phyloP scores from a whole-genome alignment of 2,888 invertebrate species.

The Clusia tigrina region DNA sequence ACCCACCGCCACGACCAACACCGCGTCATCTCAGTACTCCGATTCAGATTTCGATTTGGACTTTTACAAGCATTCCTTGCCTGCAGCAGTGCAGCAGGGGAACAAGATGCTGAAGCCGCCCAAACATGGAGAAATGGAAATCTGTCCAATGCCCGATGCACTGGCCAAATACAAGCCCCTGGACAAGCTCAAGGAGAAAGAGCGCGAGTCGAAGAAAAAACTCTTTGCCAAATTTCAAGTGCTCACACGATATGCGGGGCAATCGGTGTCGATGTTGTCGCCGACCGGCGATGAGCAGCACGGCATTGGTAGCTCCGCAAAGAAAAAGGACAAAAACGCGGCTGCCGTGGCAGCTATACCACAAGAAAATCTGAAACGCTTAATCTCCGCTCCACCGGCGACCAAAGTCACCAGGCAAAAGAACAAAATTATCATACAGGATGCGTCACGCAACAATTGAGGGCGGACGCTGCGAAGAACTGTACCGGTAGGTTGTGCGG shows the following conservation, averaged over 20 bases:
- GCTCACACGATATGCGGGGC: constrained; percentile 63
- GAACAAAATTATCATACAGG: constrained; percentile 81
- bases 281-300: constrained; percentile 17
- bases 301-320: constrained; percentile 25
- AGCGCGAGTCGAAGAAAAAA: constrained; percentile 66
- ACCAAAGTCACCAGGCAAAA: constrained; percentile 84
- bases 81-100: constrained; percentile 30
- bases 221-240: constrained; percentile 67
- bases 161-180: constrained; percentile 57
- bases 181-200: constrained; percentile 64
- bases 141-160: constrained; percentile 51
- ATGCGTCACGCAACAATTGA: constrained; percentile 61
- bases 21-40: constrained; percentile 23
- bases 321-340: constrained; percentile 42
- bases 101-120: constrained; percentile 45
- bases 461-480: background rate
- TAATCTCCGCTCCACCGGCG: constrained; percentile 72
- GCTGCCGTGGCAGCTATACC: constrained; percentile 66
- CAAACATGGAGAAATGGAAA: constrained; percentile 53
- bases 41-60: constrained; percentile 59
- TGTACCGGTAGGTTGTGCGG: background rate
- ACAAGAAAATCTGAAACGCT: constrained; percentile 74
- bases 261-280: constrained; percentile 16
- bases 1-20: constrained; percentile 34
- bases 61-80: constrained; percentile 50